Base-by-base conservation (phyloP, 2,797 vertebrate genomes). In the Enteromius radiatus region DNA sequence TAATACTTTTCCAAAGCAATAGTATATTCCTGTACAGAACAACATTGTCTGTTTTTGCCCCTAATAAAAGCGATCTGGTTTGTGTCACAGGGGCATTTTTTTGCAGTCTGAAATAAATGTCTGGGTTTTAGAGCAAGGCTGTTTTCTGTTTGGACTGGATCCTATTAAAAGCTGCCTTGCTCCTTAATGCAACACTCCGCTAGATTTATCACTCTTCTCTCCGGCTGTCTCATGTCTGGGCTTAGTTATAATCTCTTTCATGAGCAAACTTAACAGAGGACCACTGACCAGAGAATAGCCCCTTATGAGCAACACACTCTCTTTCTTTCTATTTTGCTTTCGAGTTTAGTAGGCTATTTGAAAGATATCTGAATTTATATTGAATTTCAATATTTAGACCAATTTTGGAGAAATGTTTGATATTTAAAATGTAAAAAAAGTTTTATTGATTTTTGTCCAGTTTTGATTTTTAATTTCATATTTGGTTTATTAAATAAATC, bases 41-140 rank as follows among this genome's bases (percentile, higher is more conserved):
- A 94, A 93, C 94, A 91, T 91, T 93, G 92, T 94, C 92, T 94
- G 92, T 92, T 89, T 92, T 85, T 90, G 89, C 84, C 92, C 88
- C 80, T 95, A 92, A 94, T 96, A 95, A 94, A 92, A 91, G 91
- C 87, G 94, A 91, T 95, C 96, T 97, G 95, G 88, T 96, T 96
- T 95, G 92, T 96, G 93, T 97, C 95, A 96, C 90, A 87, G 90
- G 91, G 90, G 93, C 91, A 92, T 95, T 93, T 94, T 85, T 93
- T 94, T 85, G 92, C 93, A 86, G 89, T 93, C 91, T 92, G 88
- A 95, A 91, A 92, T 90, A 91, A 93, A 93, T 88, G 92, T 91
- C 93, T 94, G 90, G 85, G 81, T 91, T 92, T 94, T 90, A 92
- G 89, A 90, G 0, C n/a, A 86, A 90, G 91, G 89, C 91, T 94